phyloP scores from a whole-genome alignment of 2,797 vertebrate species.

The Molothrus ater region DNA sequence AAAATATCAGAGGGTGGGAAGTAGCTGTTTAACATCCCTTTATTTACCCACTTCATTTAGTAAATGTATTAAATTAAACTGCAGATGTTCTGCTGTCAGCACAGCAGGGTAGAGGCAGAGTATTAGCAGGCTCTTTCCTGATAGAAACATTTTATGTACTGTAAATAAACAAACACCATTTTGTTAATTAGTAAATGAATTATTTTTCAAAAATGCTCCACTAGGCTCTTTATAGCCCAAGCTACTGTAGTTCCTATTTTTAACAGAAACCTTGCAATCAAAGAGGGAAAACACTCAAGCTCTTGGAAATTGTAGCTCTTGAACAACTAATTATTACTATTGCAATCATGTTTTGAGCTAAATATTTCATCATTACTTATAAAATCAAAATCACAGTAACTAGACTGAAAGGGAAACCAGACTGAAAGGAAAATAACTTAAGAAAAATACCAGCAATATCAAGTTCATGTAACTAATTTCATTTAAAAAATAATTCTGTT shows the following conservation, averaged over 20 bases:
- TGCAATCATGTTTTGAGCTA: constrained; percentile 13
- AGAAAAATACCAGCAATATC: not conserved
- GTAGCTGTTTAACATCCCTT: constrained; percentile 67
- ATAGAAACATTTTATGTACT: constrained; percentile 76
- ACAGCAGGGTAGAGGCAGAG: constrained; percentile 46
- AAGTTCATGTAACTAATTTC: not conserved
- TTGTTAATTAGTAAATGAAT: constrained; percentile 80
- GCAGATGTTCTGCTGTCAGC: constrained; percentile 78
- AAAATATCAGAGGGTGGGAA: constrained; percentile 62
- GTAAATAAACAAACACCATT: constrained; percentile 79
- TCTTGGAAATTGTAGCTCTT: constrained; percentile 20
- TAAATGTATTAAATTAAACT: constrained; percentile 78
- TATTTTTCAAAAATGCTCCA: constrained; percentile 75
- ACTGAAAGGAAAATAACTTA: not conserved
- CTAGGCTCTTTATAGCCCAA: constrained; percentile 53
- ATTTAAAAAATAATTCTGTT: not conserved
- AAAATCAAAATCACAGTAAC: not conserved
- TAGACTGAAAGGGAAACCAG: not conserved
- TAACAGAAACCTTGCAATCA: constrained; percentile 39
- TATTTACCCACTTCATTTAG: constrained; percentile 76
- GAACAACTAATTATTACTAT: constrained; percentile 9
- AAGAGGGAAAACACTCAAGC: not conserved
- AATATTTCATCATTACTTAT: not conserved
- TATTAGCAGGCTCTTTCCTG: constrained; percentile 69
- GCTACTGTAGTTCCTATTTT: constrained; percentile 67